Evolutionary conservation across 2,113 vertebrate genomes (phyloP).

Genomic region (Xiphophorus hellerii): DNA sequence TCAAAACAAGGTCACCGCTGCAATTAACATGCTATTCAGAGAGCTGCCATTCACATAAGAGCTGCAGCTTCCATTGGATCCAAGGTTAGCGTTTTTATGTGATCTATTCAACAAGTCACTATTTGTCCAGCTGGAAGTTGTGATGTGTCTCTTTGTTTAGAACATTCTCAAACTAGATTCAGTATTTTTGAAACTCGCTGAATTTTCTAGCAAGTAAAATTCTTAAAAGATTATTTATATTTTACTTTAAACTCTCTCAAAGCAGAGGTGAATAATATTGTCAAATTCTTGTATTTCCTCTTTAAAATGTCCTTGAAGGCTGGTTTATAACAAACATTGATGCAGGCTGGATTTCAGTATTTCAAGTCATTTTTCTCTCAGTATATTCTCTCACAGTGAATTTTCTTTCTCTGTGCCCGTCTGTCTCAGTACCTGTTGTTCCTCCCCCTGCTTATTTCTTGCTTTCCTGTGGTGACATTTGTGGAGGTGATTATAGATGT

Average conservation of each 20-base stretch:
- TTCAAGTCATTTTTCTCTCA: slow-evolving; percentile 4
- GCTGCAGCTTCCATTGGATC: slow-evolving; percentile 3
- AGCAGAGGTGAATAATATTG: slow-evolving; percentile 15
- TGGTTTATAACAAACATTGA: slow-evolving; percentile 16
- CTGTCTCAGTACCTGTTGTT: slow-evolving; percentile 32
- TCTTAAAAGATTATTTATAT: slow-evolving; percentile 25
- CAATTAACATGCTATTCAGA: slow-evolving; percentile 44
- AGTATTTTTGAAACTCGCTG: slow-evolving; percentile 17
- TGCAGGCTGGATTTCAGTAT: slow-evolving; percentile 13
- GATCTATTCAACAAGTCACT: background rate
- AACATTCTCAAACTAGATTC: background rate
- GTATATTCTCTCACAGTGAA: background rate
- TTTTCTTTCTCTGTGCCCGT: background rate
- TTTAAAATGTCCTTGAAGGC: slow-evolving; percentile 14
- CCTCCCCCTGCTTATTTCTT: slow-evolving; percentile 27
- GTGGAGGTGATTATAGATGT: slow-evolving; percentile 53
- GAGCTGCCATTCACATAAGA: slow-evolving; percentile 22
- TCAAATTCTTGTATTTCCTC: slow-evolving; percentile 23
- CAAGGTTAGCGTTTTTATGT: slow-evolving; percentile 6
- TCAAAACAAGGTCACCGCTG: slow-evolving; percentile 41
- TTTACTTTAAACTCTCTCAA: slow-evolving; percentile 20
- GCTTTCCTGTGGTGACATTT: slow-evolving; percentile 58
- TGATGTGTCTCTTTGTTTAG: background rate
- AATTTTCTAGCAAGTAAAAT: slow-evolving; percentile 21
- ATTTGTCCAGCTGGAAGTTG: slow-evolving; percentile 6